These are phyloP conservation scores for Hyperoplus lanceolatus DNA, from an alignment of 2,797 vertebrate genomes.

Conservation along the genomic window DNA sequence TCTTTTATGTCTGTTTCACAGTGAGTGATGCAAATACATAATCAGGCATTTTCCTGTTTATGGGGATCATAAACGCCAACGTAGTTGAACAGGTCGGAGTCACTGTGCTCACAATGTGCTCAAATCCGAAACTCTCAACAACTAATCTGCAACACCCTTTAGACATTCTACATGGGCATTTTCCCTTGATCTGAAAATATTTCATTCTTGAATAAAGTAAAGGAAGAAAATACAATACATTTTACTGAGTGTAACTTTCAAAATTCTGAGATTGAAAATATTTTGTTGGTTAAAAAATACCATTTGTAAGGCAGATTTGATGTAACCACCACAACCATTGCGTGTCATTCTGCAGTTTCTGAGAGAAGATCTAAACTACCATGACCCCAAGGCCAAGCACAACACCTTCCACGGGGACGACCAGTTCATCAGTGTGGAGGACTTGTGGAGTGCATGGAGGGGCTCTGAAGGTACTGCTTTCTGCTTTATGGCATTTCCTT, in stretches of 20 bases:
- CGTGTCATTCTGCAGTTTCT: constrained; percentile 88
- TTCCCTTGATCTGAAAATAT: background rate
- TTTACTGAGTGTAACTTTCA: background rate
- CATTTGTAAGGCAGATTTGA: background rate
- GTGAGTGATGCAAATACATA: constrained; percentile 2
- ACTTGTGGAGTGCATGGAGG: constrained; percentile 98
- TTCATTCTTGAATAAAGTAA: background rate
- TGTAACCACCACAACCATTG: constrained; percentile 15
- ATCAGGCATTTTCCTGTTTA: constrained; percentile 25
- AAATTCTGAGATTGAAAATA: background rate
- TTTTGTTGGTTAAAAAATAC: background rate
- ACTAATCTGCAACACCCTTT: background rate
- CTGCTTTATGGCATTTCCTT: background rate
- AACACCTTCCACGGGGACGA: constrained; percentile 98
- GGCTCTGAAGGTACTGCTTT: constrained; percentile 90
- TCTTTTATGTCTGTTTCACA: constrained; percentile 5
- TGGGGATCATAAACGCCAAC: constrained; percentile 28
- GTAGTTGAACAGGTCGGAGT: constrained; percentile 16
- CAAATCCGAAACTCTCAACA: constrained; percentile 9
- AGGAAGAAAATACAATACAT: background rate
- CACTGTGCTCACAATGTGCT: constrained; percentile 1
- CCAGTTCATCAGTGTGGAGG: constrained; percentile 98
- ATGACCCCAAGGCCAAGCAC: constrained; percentile 97
- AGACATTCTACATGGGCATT: background rate
- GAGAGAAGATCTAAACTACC: constrained; percentile 97